Conservation (phyloP, 2,888 invertebrate species). For the Limnephilus auricula region DNA sequence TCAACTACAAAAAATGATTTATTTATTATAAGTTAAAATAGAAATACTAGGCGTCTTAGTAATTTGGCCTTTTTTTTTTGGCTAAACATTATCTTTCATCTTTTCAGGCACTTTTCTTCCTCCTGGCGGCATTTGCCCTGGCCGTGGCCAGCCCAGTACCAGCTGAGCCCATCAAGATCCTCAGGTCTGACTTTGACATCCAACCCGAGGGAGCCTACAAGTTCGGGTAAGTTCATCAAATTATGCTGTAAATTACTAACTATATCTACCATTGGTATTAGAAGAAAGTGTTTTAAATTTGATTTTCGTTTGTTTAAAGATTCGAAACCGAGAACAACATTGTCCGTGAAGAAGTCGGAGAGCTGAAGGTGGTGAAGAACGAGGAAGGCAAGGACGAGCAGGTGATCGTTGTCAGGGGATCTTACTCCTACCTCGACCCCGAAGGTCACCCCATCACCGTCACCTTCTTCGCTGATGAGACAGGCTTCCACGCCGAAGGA, state of each 20-base stretch:
- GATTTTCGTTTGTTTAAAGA: slow-evolving; percentile 20
- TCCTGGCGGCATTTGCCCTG: slow-evolving; percentile 55
- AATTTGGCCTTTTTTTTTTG: not conserved
- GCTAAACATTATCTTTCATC: not conserved
- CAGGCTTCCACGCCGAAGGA: slow-evolving; percentile 64
- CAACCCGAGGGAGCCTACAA: slow-evolving; percentile 61
- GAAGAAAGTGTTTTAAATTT: not conserved
- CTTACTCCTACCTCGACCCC: slow-evolving; percentile 59
- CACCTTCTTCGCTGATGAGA: slow-evolving; percentile 63
- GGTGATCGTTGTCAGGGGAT: slow-evolving; percentile 61
- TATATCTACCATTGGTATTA: not conserved
- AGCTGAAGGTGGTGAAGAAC: slow-evolving; percentile 61
- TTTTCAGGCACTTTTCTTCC: slow-evolving; percentile 54
- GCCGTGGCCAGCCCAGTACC: slow-evolving; percentile 59
- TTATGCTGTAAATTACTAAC: not conserved
- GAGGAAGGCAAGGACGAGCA: slow-evolving; percentile 63
- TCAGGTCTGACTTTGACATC: slow-evolving; percentile 60
- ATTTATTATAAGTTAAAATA: not conserved
- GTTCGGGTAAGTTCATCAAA: slow-evolving; percentile 54
- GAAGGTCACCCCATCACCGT: slow-evolving; percentile 59
- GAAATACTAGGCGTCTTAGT: too few relatives aligned
- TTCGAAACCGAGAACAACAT: slow-evolving; percentile 64
- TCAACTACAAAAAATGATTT: too few relatives aligned
- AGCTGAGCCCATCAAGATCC: slow-evolving; percentile 59
- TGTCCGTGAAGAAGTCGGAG: slow-evolving; percentile 59